Conservation (phyloP, 1,140 invertebrate species). For the Heliconius hewitsoni region DNA sequence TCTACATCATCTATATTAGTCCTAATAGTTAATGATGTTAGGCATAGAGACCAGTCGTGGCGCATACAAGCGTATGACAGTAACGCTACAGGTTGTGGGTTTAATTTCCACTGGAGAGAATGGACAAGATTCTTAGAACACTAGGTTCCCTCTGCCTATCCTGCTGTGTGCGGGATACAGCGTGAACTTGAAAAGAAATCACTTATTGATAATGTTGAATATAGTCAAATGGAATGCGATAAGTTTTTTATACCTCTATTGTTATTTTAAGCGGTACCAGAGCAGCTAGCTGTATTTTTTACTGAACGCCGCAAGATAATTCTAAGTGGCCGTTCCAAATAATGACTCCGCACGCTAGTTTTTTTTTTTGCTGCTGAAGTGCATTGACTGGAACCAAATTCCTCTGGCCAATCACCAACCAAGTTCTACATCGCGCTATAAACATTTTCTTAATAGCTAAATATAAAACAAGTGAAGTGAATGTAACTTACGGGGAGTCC, state of each 20-base stretch:
- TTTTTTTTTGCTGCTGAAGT: conserved; percentile 63
- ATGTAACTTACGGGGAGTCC: conserved; percentile 61
- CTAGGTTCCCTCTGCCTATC: too few species aligned
- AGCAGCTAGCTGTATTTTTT: not conserved
- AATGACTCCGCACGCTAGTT: conserved; percentile 43
- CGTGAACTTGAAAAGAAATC: too few species aligned
- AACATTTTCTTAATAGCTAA: conserved; percentile 46
- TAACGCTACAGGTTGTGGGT: too few species aligned
- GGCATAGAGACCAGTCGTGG: too few species aligned
- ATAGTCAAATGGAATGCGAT: not conserved
- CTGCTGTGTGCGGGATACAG: too few species aligned
- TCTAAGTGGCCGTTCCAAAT: conserved; percentile 19
- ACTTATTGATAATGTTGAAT: not conserved
- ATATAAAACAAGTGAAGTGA: conserved; percentile 48
- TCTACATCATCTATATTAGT: too few species aligned
- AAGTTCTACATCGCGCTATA: conserved; percentile 58
- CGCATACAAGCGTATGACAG: too few species aligned
- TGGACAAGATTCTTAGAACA: too few species aligned
- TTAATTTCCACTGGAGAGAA: too few species aligned
- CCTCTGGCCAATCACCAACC: conserved; percentile 56
- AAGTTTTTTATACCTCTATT: not conserved
- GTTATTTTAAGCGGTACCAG: not conserved
- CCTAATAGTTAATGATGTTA: too few species aligned
- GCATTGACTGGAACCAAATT: conserved; percentile 64
- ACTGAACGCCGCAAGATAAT: not conserved